These are phyloP conservation scores for Pocillopora verrucosa DNA, from an alignment of 64 coral and sea anemone species.

Conservation along the genomic window DNA sequence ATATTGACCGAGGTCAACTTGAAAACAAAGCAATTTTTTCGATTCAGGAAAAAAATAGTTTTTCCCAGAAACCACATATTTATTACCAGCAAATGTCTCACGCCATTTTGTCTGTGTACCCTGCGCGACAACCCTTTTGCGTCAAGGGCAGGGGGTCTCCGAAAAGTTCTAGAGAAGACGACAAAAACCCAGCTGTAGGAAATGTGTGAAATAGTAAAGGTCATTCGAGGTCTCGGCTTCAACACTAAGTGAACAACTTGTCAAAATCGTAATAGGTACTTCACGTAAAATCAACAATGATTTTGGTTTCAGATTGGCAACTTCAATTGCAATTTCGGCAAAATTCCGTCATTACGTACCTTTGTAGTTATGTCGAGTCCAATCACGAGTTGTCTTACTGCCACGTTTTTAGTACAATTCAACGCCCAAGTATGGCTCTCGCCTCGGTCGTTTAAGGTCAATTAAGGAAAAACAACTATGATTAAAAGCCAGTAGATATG, in stretches of 20 bases:
- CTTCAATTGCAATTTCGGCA: too few species aligned
- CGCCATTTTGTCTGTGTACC: background rate
- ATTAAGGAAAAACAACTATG: background rate
- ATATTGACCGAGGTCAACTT: too few species aligned
- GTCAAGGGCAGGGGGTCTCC: background rate
- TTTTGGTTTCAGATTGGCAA: too few species aligned
- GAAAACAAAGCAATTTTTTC: too few species aligned
- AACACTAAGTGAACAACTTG: background rate
- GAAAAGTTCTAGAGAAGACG: background rate
- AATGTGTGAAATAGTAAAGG: background rate
- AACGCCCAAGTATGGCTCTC: background rate
- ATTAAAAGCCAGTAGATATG: background rate
- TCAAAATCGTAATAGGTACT: too few species aligned
- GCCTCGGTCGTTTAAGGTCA: constrained; percentile 12
- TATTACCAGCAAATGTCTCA: background rate
- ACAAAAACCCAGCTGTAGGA: background rate
- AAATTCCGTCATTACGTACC: too few species aligned
- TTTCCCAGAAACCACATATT: too few species aligned
- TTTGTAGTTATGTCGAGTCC: background rate
- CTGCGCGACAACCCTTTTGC: background rate
- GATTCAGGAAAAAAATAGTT: too few species aligned
- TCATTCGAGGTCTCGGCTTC: constrained; percentile 21
- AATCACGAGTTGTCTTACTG: background rate
- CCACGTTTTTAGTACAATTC: too few species aligned
- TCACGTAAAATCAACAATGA: too few species aligned